Base-by-base conservation (phyloP, 2,888 invertebrate species). In the Temnothorax unifasciatus region DNA sequence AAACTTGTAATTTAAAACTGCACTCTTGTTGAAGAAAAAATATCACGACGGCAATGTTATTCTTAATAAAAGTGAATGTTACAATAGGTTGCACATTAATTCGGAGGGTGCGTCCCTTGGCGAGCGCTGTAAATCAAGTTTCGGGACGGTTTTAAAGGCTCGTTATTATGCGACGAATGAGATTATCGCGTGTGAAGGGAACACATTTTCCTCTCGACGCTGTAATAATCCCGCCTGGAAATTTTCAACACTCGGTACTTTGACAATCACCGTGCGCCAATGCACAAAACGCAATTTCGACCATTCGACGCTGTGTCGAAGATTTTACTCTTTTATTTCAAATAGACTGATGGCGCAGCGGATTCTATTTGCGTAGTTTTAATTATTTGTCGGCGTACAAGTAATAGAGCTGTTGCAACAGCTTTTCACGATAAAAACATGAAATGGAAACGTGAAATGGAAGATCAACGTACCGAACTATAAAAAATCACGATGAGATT, bases 141-240 rank as follows among this genome's bases (percentile, higher is more conserved):
- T 77, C 41, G 68, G 68, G 11, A 57, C 21, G 68, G 68, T 44
- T 77, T 77, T 68, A 77, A 68, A 68, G 68, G 68, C 54, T 44
- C 77, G 77, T 77, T 77, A 77, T 77, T 77, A 68, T 44, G 54
- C 54, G 77, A 54, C 68, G 54, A 77, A 77, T 57, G 68, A 57
- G 54, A 77, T 77, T 77, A 77, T 77, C 44, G 68, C 44, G 68
- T 77, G 54, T 68, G 54, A 77, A 68, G 68, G 47, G 77, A 52
- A 77, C 77, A 77, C 68, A 77, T 77, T 77, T 68, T 50, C 44
- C 68, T 68, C 77, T 68, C 68, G 68, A 41, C 68, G 68, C n/a
- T n/a, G 77, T 77, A 77, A 66, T 77, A 77, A 68, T 77, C 29
- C 29, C 44, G 54, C 25, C 68, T 29, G 68, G 34, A 68, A 77